Base-by-base conservation (phyloP, 2,797 vertebrate genomes). In the Coccyzus lansbergi region DNA sequence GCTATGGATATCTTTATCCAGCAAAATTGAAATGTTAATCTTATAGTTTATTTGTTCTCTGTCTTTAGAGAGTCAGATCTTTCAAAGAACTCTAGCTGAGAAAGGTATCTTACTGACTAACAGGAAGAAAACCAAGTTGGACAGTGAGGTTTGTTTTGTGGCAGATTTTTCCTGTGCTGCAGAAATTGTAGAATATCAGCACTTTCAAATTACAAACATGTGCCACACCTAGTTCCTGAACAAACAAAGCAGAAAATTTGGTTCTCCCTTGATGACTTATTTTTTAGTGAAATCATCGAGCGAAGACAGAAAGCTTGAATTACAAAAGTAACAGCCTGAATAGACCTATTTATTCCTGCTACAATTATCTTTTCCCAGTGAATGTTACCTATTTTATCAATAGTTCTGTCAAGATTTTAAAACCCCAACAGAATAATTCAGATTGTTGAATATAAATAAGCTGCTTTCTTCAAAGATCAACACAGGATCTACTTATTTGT, bases 121-220 rank as follows among this genome's bases (percentile, higher is more conserved):
- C 48, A 55, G 68, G 84, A 83, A 88, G 48, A 58, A 88, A 91
- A 65, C 49, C 0, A 4, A 72, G 68, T 62, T 44, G 40, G 49
- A 71, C 31, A 59, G 48, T 28, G 55, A 91, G 31, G 42, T 83
- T 68, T 90, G 62, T 60, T 94, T 83, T 88, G 69, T 7, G 7
- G 42, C 55, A 93, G 46, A 71, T 91, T 96, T 94, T 59, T 72
- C 84, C 28, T 83, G 93, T 7, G 0, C 80, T 79, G 86, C 90
- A 95, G 55, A 96, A 96, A 95, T 78, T 85, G 68, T 70, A 77
- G 48, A 58, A 46, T 82, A 94, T 93, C 94, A 96, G 94, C 86
- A 81, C 59, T 92, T 93, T 84, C 74, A 74, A 93, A 93, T 87
- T 65, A 60, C 33, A 85, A 91, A 83, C 60, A 46, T 92, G 56